Percentiles rank a stretch among this genome's conserved stretches.
Evolutionary conservation across 1,140 invertebrate species (phyloP).

Genomic region (Papilio aristodemus): DNA sequence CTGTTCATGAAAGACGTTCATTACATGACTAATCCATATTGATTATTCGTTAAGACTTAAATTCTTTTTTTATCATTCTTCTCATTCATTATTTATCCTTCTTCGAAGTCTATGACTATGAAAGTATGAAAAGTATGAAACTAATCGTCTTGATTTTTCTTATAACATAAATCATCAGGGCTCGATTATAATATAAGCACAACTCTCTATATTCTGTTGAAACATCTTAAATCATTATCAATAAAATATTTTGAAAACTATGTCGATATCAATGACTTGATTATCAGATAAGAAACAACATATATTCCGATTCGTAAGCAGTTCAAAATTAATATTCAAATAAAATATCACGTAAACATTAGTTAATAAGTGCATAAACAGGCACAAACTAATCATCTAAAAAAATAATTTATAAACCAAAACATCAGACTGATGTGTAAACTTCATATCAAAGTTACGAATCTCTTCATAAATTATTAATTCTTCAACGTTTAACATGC

Average conservation of each 20-base stretch:
- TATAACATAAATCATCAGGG: conserved; percentile 3
- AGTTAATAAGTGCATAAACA: conserved; percentile 21
- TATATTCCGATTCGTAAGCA: not conserved
- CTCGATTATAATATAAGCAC: not conserved
- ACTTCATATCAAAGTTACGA: conserved; percentile 1
- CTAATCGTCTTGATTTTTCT: too few relatives aligned
- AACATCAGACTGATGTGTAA: conserved; percentile 6
- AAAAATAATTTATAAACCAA: conserved; percentile 9
- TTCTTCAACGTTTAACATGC: conserved; percentile 17
- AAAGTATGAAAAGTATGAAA: too few relatives aligned
- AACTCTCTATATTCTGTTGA: conserved; percentile 9
- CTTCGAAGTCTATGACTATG: too few relatives aligned
- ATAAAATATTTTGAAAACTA: conserved; percentile 8
- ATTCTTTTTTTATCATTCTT: too few relatives aligned
- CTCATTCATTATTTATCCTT: too few relatives aligned
- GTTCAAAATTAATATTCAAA: conserved; percentile 18
- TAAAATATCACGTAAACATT: conserved; percentile 17
- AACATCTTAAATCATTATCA: not conserved
- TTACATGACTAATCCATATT: too few relatives aligned
- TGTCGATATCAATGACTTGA: conserved; percentile 3
- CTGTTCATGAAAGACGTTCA: too few relatives aligned
- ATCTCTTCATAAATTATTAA: conserved; percentile 30
- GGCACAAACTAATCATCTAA: conserved; percentile 8
- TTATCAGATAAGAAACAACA: conserved; percentile 12
- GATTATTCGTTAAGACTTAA: too few relatives aligned